Base-by-base conservation (phyloP, 2,113 vertebrate genomes). In the Scolopax mira region DNA sequence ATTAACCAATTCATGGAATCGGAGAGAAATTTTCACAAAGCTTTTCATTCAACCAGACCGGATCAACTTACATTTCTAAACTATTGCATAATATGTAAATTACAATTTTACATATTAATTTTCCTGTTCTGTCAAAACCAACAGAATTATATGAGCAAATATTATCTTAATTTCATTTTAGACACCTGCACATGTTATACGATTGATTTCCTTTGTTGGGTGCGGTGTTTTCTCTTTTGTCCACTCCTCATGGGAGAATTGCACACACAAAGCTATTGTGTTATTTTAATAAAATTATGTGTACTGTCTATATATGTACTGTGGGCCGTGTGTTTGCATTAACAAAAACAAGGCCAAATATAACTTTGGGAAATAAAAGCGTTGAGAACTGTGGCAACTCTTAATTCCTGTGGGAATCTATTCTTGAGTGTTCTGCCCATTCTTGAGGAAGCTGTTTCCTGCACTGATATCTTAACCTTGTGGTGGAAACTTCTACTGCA, bases 71-170 rank as follows among this genome's bases (percentile, higher is more conserved):
- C 1, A 1, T 74, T 90, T 71, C 65, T 85, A 74, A 88, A 85
- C 14, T 51, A 80, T 90, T 57, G 44, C 46, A 70, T 92, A 94
- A 91, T 90, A 91, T 71, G 75, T 35, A 94, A 95, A 96, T 78
- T n/a, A 79, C 7, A 71, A 67, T 65, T 85, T 73, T 85, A 90
- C 39, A 62, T 82, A 91, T 85, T 80, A 87, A 95, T 94, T 95
- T 95, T 69, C 80, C 57, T 78, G 30, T 42, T 93, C 67, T 89
- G 79, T 80, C 71, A 96, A 89, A 95, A 77, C 37, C 80, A 91
- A 92, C 74, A 90, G 62, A 95, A 96, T 88, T 83, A 90, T 52
- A 85, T 71, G 60, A 96, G 69, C 60, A 95, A 93, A 93, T 82
- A 95, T 87, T 94, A 66, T 77, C 67, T 96, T 79, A 65, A 90